phyloP scores from a whole-genome alignment of 2,888 invertebrate genomes.

The Onthophagus sagittarius region DNA sequence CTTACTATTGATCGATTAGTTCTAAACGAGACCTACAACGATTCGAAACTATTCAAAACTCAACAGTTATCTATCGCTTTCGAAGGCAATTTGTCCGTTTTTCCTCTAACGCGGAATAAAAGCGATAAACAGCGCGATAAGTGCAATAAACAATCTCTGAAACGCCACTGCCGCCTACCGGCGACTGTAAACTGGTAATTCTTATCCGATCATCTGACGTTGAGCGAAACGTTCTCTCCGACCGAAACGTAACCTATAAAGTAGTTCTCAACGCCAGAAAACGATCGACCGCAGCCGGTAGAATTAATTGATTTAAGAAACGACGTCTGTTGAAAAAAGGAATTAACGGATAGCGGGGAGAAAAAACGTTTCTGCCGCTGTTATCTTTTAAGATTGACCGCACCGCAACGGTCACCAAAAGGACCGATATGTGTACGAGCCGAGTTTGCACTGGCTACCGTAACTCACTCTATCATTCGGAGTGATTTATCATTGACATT shows the following conservation, averaged over 20 bases:
- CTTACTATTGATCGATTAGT: not conserved
- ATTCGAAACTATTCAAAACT: not conserved
- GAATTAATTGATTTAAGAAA: not conserved
- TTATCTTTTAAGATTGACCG: not conserved
- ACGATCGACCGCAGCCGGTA: not conserved
- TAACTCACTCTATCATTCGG: not conserved
- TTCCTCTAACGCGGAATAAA: conserved; percentile 3
- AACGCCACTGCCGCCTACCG: conserved; percentile 3
- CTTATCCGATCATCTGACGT: not conserved
- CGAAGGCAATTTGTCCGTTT: not conserved
- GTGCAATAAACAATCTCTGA: conserved; percentile 8
- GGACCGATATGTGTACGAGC: not conserved
- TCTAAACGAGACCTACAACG: not conserved
- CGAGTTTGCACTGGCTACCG: not conserved
- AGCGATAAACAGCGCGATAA: conserved; percentile 2
- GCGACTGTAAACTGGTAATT: conserved; percentile 1
- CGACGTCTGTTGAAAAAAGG: not conserved
- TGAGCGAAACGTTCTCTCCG: not conserved
- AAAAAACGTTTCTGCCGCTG: not conserved
- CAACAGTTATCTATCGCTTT: not conserved
- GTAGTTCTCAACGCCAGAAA: not conserved
- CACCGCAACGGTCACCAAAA: not conserved
- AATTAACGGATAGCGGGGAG: not conserved
- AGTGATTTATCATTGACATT: not conserved
- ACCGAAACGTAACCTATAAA: not conserved